Base-by-base conservation (phyloP, 2,888 invertebrate genomes). In the Coelinius sp. region DNA sequence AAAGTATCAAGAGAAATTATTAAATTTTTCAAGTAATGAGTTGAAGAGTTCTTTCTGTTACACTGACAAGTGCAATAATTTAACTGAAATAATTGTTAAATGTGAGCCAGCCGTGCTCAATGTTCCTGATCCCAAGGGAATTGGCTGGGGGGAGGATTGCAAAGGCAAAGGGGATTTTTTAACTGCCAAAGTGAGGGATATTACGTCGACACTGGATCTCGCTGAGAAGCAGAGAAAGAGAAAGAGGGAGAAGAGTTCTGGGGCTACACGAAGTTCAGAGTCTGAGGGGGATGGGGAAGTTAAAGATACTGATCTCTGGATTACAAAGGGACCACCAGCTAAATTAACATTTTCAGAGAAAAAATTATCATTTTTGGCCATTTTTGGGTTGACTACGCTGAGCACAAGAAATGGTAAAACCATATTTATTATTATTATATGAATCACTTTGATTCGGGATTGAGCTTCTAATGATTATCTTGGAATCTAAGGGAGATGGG, bases 341-440 rank as follows among this genome's bases (percentile, higher is more conserved):
- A 89, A 89, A 76, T 84, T 88, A 17, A 89, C 90, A 76, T 86
- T 88, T 69, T 87, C 88, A 12, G 88, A 89, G 31, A 88, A 89
- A 62, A 91, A 94, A 83, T 83, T 91, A 14, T 88, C 90, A 14
- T 93, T 93, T 83, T 88, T 94, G 67, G 89, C 91, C 25, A 88
- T 90, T 77, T 91, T 93, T 75, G 91, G 90, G 64, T 86, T 94
- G 72, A 92, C 92, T 6, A 92, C 93, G n/a, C 89, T 89, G 69
- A 88, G 88, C 64, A 88, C 85, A 75, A 91, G 88, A 79, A 92
- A 91, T 88, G 92, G 93, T 93, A 88, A 88, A 88, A n/a, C n/a
- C n/a, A n/a, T n/a, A n/a, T n/a, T n/a, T n/a, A n/a, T n/a, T n/a
- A n/a, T n/a, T n/a, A n/a, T n/a, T n/a, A n/a, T n/a, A n/a, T n/a